Evolutionary conservation across 2,888 invertebrate species (phyloP).

Genomic region (Parnassius smintheus): DNA sequence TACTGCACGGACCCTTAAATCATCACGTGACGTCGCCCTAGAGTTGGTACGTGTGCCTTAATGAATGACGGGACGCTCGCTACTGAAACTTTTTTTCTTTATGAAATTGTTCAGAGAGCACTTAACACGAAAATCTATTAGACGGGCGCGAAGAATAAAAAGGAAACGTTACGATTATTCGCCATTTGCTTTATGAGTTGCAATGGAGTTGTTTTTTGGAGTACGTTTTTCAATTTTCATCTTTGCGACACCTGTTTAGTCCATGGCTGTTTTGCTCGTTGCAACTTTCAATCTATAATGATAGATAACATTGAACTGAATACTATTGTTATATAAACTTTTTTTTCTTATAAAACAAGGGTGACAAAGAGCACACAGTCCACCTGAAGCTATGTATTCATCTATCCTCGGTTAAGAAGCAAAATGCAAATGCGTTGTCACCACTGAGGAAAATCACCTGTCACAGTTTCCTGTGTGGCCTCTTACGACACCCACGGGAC

Average conservation of each 20-base stretch:
- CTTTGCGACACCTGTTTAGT: not conserved
- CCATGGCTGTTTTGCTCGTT: not conserved
- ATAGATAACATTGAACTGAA: too few relatives aligned
- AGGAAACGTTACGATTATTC: slow-evolving; percentile 39
- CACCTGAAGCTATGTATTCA: too few relatives aligned
- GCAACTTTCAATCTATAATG: not conserved
- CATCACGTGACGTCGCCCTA: slow-evolving; percentile 74
- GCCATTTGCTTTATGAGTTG: slow-evolving; percentile 25
- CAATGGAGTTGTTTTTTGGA: slow-evolving; percentile 2
- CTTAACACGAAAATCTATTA: slow-evolving; percentile 74
- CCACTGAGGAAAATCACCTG: too few relatives aligned
- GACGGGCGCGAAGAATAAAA: slow-evolving; percentile 49
- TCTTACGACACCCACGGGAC: too few relatives aligned
- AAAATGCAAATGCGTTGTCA: too few relatives aligned
- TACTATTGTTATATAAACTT: too few relatives aligned
- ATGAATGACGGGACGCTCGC: slow-evolving; percentile 70
- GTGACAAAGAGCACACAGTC: too few relatives aligned
- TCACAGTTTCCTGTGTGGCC: too few relatives aligned
- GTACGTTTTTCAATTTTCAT: not conserved
- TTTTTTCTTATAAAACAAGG: too few relatives aligned
- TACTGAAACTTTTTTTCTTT: slow-evolving; percentile 65
- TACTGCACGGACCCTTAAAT: slow-evolving; percentile 76
- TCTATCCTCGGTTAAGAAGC: too few relatives aligned
- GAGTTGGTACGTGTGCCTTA: slow-evolving; percentile 65
- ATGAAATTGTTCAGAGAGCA: slow-evolving; percentile 72